Evolutionary conservation across 2,888 invertebrate species (phyloP).

Genomic region (Pyrocoelia pectoralis): DNA sequence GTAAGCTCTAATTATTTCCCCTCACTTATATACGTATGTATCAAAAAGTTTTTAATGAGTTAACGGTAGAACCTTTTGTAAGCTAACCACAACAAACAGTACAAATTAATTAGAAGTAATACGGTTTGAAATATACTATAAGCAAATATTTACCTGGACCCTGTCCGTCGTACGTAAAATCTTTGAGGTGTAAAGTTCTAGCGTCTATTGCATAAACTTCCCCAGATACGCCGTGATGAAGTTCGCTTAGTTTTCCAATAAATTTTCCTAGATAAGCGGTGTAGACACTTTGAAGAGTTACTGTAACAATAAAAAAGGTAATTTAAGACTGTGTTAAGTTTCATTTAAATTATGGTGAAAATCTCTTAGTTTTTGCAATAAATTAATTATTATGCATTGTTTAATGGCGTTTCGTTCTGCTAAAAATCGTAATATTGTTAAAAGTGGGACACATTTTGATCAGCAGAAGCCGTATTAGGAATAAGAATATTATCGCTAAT

Average conservation of each 20-base stretch:
- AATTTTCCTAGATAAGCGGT: slow-evolving; percentile 77
- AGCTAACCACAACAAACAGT: neutral
- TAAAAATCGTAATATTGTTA: too few species aligned
- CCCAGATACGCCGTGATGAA: slow-evolving; percentile 87
- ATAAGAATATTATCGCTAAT: too few species aligned
- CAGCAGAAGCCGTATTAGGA: too few species aligned
- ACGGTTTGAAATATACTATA: neutral
- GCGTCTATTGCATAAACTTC: slow-evolving; percentile 89
- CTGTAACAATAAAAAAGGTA: slow-evolving; percentile 25
- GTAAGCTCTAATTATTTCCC: slow-evolving; percentile 10
- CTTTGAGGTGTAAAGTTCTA: slow-evolving; percentile 84
- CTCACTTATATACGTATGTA: neutral
- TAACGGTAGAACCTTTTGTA: neutral
- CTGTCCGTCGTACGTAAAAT: slow-evolving; percentile 90
- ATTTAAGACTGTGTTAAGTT: neutral
- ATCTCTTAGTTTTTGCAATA: neutral
- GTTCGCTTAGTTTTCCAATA: slow-evolving; percentile 78
- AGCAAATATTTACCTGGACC: slow-evolving; percentile 75
- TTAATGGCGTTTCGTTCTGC: neutral
- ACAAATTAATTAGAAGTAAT: neutral
- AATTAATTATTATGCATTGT: neutral
- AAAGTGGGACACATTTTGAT: too few species aligned
- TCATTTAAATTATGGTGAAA: neutral
- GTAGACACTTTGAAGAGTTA: slow-evolving; percentile 26
- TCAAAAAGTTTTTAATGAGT: neutral